Evolutionary conservation across 2,797 vertebrate genomes (phyloP).

Genomic region (Cryptoblepharus egeriae): DNA sequence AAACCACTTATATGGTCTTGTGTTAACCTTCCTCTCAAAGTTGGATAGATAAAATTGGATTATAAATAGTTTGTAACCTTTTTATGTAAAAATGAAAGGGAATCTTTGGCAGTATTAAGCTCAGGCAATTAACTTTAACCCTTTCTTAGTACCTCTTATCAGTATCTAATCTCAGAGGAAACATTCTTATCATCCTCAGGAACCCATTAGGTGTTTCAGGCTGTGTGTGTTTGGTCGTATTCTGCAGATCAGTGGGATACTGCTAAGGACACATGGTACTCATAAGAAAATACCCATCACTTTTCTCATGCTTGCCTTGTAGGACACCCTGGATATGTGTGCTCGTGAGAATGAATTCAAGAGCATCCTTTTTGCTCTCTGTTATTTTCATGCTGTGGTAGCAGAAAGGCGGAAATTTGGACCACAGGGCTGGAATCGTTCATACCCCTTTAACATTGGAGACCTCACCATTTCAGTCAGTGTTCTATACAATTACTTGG

Average conservation of each 20-base stretch:
- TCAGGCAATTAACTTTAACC: not conserved
- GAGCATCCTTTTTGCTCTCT: constrained; percentile 92
- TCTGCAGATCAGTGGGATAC: not conserved
- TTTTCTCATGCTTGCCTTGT: constrained; percentile 48
- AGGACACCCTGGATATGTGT: constrained; percentile 95
- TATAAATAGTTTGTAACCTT: not conserved
- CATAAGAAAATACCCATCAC: not conserved
- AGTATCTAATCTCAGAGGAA: not conserved
- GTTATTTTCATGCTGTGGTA: constrained; percentile 95
- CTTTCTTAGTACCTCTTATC: not conserved
- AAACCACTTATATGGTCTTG: not conserved
- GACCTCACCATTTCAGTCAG: constrained; percentile 94
- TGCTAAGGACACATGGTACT: not conserved
- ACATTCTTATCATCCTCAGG: not conserved
- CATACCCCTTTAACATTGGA: constrained; percentile 92
- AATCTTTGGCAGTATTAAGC: not conserved
- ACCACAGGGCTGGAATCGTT: constrained; percentile 93
- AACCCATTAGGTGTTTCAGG: not conserved
- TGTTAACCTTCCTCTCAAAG: not conserved
- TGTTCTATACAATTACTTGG: constrained; percentile 93
- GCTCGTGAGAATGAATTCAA: constrained; percentile 90
- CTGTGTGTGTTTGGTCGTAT: not conserved
- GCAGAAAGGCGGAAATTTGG: constrained; percentile 93
- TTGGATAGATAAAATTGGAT: not conserved
- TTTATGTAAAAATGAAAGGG: not conserved